A percentile compares a stretch with the other conserved stretches of the same genome.
These are phyloP conservation scores for Himalopsyche anomala DNA, from an alignment of 2,888 invertebrate genomes.

Conservation along the genomic window DNA sequence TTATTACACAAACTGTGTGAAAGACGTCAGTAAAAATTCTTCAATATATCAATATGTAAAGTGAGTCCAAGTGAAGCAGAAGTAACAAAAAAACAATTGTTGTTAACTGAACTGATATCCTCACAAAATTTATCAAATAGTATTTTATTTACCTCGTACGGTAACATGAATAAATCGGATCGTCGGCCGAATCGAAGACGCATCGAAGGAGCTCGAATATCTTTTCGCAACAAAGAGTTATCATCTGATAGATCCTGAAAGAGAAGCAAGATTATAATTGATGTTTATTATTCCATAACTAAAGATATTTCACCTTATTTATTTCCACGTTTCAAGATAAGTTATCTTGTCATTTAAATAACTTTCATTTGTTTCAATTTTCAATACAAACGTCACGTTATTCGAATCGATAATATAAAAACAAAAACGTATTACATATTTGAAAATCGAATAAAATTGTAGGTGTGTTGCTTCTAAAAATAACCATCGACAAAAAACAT, in stretches of 20 bases:
- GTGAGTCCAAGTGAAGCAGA: too few relatives aligned
- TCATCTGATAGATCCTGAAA: constrained; percentile 59
- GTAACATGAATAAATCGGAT: constrained; percentile 82
- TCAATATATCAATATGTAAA: too few relatives aligned
- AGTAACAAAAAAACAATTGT: too few relatives aligned
- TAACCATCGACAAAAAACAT: too few relatives aligned
- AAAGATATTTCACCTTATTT: neutral
- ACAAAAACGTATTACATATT: too few relatives aligned
- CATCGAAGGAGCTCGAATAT: constrained; percentile 85
- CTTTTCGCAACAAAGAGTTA: constrained; percentile 75
- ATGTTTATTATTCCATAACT: neutral
- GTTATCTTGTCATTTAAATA: neutral
- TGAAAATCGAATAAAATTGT: too few relatives aligned
- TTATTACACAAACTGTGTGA: too few relatives aligned
- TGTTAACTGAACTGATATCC: too few relatives aligned
- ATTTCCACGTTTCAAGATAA: neutral
- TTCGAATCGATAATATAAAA: too few relatives aligned
- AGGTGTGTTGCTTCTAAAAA: too few relatives aligned
- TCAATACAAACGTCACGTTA: too few relatives aligned
- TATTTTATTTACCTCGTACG: constrained; percentile 71
- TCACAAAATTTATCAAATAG: neutral
- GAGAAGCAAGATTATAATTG: neutral
- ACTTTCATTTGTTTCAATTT: neutral
- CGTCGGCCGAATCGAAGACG: constrained; percentile 87
- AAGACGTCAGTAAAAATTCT: too few relatives aligned